phyloP scores from a whole-genome alignment of 2,113 vertebrate species.

The Paramormyrops kingsleyae region DNA sequence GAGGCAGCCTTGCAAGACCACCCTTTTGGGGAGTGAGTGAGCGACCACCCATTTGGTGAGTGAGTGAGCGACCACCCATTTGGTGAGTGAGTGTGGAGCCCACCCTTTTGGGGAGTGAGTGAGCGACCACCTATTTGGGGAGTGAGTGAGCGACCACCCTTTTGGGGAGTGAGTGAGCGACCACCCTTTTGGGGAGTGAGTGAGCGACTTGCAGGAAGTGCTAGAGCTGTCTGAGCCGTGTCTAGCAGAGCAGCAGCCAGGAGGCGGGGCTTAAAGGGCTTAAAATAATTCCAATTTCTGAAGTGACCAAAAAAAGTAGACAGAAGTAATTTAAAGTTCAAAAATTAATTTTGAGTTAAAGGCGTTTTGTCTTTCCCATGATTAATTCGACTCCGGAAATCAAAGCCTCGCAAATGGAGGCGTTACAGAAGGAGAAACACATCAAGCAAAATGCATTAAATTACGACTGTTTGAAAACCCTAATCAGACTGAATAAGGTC shows the following conservation, averaged over 20 bases:
- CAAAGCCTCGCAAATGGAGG: conserved; percentile 11
- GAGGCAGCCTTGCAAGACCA: neutral
- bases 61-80: neutral
- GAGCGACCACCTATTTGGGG: neutral
- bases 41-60: neutral
- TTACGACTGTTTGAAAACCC: conserved; percentile 18
- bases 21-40: neutral
- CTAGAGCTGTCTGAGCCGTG: neutral
- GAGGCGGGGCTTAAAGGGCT: neutral
- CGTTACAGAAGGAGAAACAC: conserved; percentile 30
- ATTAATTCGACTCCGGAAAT: conserved; percentile 29
- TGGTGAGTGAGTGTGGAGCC: neutral
- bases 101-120: neutral
- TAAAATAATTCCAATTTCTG: neutral
- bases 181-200: neutral
- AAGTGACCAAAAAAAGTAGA: conserved; percentile 5
- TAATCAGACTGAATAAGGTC: conserved; percentile 15
- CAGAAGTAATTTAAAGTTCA: conserved; percentile 14
- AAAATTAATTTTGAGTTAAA: conserved; percentile 23
- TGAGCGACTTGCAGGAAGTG: neutral
- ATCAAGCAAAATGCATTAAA: conserved; percentile 22
- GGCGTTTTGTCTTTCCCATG: conserved; percentile 24
- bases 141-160: neutral
- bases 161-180: neutral
- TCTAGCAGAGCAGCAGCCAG: neutral